phyloP scores from a whole-genome alignment of 2,113 vertebrate species.

The Galbula dea region DNA sequence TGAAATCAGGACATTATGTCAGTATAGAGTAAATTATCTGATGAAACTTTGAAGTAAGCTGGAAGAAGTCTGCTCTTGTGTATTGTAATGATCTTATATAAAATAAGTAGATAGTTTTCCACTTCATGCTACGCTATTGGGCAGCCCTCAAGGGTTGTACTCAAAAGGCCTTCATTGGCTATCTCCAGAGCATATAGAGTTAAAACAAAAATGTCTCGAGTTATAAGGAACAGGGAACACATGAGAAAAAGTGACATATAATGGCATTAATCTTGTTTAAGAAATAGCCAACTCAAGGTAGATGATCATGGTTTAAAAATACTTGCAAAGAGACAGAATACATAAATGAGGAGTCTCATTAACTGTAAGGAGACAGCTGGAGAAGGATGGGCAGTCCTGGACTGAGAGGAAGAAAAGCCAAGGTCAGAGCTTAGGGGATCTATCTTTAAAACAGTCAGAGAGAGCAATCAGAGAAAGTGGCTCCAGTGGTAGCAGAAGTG shows the following conservation, averaged over 20 bases:
- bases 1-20: not conserved
- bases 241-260: not conserved
- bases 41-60: not conserved
- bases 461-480: not conserved
- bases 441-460: not conserved
- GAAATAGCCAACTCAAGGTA: conserved; percentile 23
- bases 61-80: not conserved
- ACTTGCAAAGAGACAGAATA: conserved; percentile 29
- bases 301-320: conserved; percentile 49
- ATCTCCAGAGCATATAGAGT: not conserved
- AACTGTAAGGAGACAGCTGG: not conserved
- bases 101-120: not conserved
- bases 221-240: not conserved
- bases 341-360: conserved; percentile 45
- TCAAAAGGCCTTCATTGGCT: not conserved
- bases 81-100: not conserved
- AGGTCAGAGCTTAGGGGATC: not conserved
- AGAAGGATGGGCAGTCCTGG: conserved; percentile 7
- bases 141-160: not conserved
- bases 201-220: not conserved
- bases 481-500: not conserved
- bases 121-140: not conserved
- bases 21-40: not conserved
- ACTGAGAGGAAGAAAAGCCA: not conserved
- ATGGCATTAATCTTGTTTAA: conserved; percentile 31